These are phyloP conservation scores for Periophthalmus magnuspinnatus DNA, from an alignment of 2,797 vertebrate genomes.

Conservation along the genomic window DNA sequence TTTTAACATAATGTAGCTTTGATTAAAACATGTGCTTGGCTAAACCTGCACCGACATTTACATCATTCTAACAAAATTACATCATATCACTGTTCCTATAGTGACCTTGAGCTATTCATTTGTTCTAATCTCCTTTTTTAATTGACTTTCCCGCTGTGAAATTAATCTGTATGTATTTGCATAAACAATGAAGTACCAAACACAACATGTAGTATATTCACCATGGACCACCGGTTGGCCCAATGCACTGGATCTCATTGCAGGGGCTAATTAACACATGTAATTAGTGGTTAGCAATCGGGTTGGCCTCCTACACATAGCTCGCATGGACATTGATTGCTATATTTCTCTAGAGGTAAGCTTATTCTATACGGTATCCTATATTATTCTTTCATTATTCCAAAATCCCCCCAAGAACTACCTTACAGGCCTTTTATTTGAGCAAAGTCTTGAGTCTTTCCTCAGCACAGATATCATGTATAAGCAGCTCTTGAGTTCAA, in stretches of 20 bases:
- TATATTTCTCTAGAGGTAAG: constrained; percentile 21
- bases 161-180: constrained; percentile 4
- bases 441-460: no score
- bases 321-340: constrained; percentile 39
- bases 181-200: constrained; percentile 21
- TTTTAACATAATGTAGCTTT: background rate
- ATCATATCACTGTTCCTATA: constrained; percentile 3
- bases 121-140: constrained; percentile 6
- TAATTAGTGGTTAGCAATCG: constrained; percentile 57
- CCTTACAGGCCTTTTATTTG: no score
- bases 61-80: background rate
- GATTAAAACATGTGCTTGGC: background rate
- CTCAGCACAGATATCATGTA: no score
- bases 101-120: background rate
- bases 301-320: constrained; percentile 47
- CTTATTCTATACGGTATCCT: background rate
- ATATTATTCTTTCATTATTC: constrained; percentile 19
- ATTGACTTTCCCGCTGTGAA: constrained; percentile 26
- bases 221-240: constrained; percentile 30
- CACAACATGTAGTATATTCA: constrained; percentile 33
- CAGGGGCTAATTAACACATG: constrained; percentile 53
- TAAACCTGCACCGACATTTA: background rate
- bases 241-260: constrained; percentile 49
- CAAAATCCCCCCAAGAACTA: constrained; percentile 4
- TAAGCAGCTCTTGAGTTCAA: no score